These are phyloP conservation scores for Macrocentrus cingulum DNA, from an alignment of 1,140 invertebrate species.

Conservation along the genomic window DNA sequence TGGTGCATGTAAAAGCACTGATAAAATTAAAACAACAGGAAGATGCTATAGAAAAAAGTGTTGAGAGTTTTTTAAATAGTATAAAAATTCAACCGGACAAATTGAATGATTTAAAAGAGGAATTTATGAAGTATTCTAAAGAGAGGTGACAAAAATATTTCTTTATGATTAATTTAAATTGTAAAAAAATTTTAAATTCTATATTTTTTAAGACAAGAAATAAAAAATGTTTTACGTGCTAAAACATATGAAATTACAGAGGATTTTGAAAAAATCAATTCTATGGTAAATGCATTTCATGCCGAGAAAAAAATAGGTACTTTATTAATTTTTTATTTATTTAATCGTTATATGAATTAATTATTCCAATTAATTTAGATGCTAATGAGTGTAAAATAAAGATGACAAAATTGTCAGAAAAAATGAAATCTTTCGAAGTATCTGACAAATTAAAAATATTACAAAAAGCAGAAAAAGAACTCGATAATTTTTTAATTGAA, in stretches of 20 bases:
- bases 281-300: constrained; percentile 24
- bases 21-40: constrained; percentile 50
- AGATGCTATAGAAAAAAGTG: constrained; percentile 43
- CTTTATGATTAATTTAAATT: no score
- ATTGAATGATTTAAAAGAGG: constrained; percentile 34
- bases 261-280: constrained; percentile 40
- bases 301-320: constrained; percentile 34
- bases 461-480: constrained; percentile 34
- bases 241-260: constrained; percentile 33
- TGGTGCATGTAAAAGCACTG: constrained; percentile 37
- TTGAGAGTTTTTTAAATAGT: constrained; percentile 38
- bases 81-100: constrained; percentile 44
- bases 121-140: constrained; percentile 30
- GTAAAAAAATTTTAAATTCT: no score
- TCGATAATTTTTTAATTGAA: constrained; percentile 39
- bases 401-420: constrained; percentile 43
- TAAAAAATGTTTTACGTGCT: constrained; percentile 30
- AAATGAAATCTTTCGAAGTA: constrained; percentile 47
- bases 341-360: constrained; percentile 4
- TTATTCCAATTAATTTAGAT: constrained; percentile 36
- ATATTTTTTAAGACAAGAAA: constrained; percentile 36
- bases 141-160: constrained; percentile 51
- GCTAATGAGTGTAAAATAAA: constrained; percentile 39
- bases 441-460: constrained; percentile 32
- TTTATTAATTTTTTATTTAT: constrained; percentile 11